Conservation (phyloP, 2,888 invertebrate species). For the Cephus runcator region DNA sequence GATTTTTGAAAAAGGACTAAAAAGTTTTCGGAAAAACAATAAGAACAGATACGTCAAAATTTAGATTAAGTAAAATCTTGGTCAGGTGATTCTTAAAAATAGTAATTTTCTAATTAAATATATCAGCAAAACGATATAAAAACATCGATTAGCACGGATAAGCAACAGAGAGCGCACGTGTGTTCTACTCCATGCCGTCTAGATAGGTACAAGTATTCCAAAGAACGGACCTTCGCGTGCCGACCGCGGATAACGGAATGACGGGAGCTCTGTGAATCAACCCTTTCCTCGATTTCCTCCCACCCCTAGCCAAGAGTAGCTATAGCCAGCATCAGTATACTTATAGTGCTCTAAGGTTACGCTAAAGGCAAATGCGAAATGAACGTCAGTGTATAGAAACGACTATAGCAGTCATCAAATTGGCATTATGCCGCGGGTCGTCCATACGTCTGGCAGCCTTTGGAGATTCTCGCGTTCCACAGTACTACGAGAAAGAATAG, state of each 20-base stretch:
- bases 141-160: neutral
- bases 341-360: neutral
- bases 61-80: neutral
- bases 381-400: neutral
- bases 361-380: neutral
- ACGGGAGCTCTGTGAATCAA: conserved; percentile 47
- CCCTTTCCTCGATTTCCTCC: conserved; percentile 34
- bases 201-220: neutral
- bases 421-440: neutral
- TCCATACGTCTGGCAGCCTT: neutral
- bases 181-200: neutral
- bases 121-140: neutral
- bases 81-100: neutral
- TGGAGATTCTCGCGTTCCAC: neutral
- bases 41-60: neutral
- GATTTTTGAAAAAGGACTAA: neutral
- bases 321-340: neutral
- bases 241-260: conserved; percentile 54
- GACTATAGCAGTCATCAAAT: neutral
- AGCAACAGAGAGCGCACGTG: neutral
- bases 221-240: conserved; percentile 29
- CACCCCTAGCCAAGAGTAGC: conserved; percentile 9
- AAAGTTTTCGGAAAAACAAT: neutral
- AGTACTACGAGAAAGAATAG: neutral
- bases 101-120: neutral